Evolutionary conservation across 37 sponge, comb jelly and placozoan species (phyloP), one percentile per base, ranked within the genome.

Genomic region (Chondrilla cf. caribensis): DNA sequence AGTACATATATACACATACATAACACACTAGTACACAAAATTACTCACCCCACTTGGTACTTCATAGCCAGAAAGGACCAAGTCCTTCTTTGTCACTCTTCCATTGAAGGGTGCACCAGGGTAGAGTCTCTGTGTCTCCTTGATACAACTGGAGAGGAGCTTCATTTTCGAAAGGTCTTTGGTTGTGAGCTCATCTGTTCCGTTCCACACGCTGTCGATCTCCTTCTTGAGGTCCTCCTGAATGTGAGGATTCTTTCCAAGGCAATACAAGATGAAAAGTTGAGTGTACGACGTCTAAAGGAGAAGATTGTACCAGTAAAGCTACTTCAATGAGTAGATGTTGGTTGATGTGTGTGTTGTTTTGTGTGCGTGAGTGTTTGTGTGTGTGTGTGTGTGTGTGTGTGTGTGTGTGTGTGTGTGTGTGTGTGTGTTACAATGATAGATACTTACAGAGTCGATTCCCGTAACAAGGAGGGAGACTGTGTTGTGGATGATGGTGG

Each of bases 231-330:
- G 65, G 33, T 79, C 71, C 44, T 83, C 80, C 72, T 87, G 88
- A 1, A 40, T 60, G 2, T 78, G 38, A 0, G 80, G 79, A 25
- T 87, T 87, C 25, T 38, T 78, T 1, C 79, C 88, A 54, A 87
- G 70, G 41, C 77, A 76, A 47, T 87, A 78, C 35, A 87, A 37
- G 2, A 70, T 70, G 83, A 83, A 87, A 11, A 64, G 31, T 15
- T 83, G 77, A 15, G 88, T 83, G 67, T 58, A 79, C 32, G 88
- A 82, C 25, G 83, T 83, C 87, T 87, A 43, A n/a, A n/a, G n/a
- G n/a, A n/a, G n/a, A n/a, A n/a, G n/a, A 58, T 17, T n/a, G 3
- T 15, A 3, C 25, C 3, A 59, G 8, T 2, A 59, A 2, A 5
- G 60, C 22, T 26, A 6, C 25, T 3, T 26, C 3, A 59, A 8